Base-by-base conservation (phyloP, 2,888 invertebrate genomes). In the Apocheima hispidaria region DNA sequence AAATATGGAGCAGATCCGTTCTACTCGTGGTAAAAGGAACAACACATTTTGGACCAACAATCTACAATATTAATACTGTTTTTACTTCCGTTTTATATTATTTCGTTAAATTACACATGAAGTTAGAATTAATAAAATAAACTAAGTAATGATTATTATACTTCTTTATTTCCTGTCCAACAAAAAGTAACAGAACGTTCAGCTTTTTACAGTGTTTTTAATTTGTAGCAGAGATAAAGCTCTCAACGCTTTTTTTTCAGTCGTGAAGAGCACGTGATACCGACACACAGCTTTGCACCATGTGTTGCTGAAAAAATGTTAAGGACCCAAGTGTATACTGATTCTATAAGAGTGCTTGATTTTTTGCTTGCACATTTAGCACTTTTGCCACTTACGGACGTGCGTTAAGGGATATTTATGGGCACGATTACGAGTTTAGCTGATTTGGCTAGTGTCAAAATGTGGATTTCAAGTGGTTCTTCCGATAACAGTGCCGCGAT, bases 391-490 rank as follows among this genome's bases (percentile, higher is more conserved):
- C 63, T 59, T 41, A 58, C 40, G 48, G 50, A 18, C 26, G 71
- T 69, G 61, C n/a, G 44, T 78, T 73, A 75, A 46, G 59, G 43
- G 63, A 67, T 60, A 77, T 84, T 86, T 82, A 83, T 76, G 74
- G 56, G 57, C 1, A 6, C 20, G 20, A 21, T 63, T 71, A 65
- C 64, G 62, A 62, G 69, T 73, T 72, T 67, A 54, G 68, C 65
- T 72, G 60, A 68, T 73, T 72, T 67, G 55, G 68, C 65, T 72
- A 68, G 79, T 78, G 79, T 77, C 69, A 74, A 75, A 74, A 73
- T 82, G 73, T 70, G 74, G 78, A 65, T 82, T 75, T 83, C 70
- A 82, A 87, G 86, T 84, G 83, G 69, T 71, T 64, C 75, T 86
- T 87, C 86, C 82, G 75, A 57, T 64, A 35, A 65, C 51, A 59